phyloP scores from a whole-genome alignment of 2,888 invertebrate genomes.

The Thumatha senex region DNA sequence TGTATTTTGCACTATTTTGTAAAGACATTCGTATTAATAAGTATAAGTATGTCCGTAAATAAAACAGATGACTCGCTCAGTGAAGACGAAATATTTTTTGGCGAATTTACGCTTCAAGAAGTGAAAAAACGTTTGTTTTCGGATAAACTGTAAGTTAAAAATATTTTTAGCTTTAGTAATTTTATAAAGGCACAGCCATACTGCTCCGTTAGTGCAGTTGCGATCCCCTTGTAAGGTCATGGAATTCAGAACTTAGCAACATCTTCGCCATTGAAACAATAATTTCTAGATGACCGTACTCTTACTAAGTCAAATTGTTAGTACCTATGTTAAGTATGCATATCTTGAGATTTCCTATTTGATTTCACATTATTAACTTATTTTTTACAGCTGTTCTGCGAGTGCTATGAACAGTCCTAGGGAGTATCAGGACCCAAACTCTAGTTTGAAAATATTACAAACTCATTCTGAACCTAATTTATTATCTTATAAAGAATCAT shows the following conservation, averaged over 20 bases:
- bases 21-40: background rate
- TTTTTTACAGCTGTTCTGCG: constrained; percentile 14
- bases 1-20: background rate
- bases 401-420: constrained; percentile 27
- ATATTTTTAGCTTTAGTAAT: background rate
- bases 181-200: background rate
- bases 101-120: constrained; percentile 60
- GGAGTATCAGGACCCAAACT: constrained; percentile 32
- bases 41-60: constrained; percentile 1
- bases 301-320: too few species aligned
- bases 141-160: constrained; percentile 47
- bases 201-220: background rate
- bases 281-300: too few species aligned
- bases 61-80: constrained; percentile 29
- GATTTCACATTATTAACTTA: too few species aligned
- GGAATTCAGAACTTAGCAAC: too few species aligned
- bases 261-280: too few species aligned
- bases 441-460: constrained; percentile 59
- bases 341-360: too few species aligned
- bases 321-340: too few species aligned
- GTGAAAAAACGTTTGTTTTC: constrained; percentile 49
- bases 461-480: constrained; percentile 62
- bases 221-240: too few species aligned
- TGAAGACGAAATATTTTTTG: constrained; percentile 63
- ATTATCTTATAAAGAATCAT: constrained; percentile 16